Base-by-base conservation (phyloP, 2,888 invertebrate genomes). In the Ophion costatus region DNA sequence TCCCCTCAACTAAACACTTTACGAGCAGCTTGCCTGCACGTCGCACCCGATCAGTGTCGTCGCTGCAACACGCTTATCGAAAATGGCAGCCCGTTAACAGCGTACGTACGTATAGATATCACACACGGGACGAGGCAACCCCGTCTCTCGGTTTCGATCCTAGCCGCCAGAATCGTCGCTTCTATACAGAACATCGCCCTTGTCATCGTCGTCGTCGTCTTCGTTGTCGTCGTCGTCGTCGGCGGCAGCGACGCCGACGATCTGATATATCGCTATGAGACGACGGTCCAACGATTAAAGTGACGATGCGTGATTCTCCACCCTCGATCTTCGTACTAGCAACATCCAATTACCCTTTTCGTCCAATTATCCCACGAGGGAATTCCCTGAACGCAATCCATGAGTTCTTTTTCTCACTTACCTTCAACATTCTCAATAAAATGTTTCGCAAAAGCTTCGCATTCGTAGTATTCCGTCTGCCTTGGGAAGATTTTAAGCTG, bases 1-100 rank as follows among this genome's bases (percentile, higher is more conserved):
- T 91, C 92, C 93, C 92, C 91, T 91, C 92, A 89, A 90, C 93
- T 93, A 93, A 93, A 93, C 93, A 92, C 93, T 93, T 93, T 93
- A 93, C 91, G 93, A 92, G 93, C 92, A 92, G 93, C 92, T 92
- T 92, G 92, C 92, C 92, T 92, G 91, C 89, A 91, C 92, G 93
- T 93, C 93, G 91, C 88, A 88, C 86, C 87, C 91, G 92, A 93
- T 93, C 92, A 93, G 91, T 91, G 92, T 93, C 93, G 90, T 90
- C 90, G 90, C 89, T 88, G 91, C 90, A 90, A 89, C 90, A 88
- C 89, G 91, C 92, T 93, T 92, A 93, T 93, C 92, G 91, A 91
- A 90, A 92, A 92, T 91, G 93, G 92, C 93, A 92, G 89, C 91
- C 90, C 91, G 93, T 93, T 93, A 92, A 92, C 92, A 89, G 89